A percentile compares a stretch with the other conserved stretches of the same genome.
phyloP scores from a whole-genome alignment of 2,888 invertebrate genomes.

The Diarsia mendica region DNA sequence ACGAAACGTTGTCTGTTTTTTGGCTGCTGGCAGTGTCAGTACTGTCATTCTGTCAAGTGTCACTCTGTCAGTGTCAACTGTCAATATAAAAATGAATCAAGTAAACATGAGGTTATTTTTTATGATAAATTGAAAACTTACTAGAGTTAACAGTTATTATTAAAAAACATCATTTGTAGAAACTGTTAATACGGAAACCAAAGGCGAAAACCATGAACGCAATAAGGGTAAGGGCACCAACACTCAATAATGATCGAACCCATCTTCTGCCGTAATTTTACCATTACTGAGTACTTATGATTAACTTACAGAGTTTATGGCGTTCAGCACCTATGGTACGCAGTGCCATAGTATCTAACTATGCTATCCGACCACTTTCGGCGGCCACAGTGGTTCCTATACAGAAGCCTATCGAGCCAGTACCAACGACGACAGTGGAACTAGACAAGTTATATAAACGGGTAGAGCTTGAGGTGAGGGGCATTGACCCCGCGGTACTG shows the following conservation, averaged over 20 bases:
- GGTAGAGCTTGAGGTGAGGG: conserved; percentile 96
- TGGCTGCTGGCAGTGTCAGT: background rate
- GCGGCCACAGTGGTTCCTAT: conserved; percentile 69
- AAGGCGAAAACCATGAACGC: conserved; percentile 68
- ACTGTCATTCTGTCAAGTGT: too few relatives aligned
- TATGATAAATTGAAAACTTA: background rate
- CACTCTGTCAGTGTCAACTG: background rate
- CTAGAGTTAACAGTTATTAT: background rate
- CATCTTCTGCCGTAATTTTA: background rate
- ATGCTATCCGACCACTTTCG: conserved; percentile 73
- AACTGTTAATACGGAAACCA: background rate
- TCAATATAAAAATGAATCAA: conserved; percentile 23
- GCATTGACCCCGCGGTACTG: conserved; percentile 96
- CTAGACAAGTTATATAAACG: conserved; percentile 95
- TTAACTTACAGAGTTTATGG: conserved; percentile 77
- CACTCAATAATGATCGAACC: background rate
- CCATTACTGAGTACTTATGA: background rate
- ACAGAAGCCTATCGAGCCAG: conserved; percentile 71
- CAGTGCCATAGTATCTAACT: conserved; percentile 67
- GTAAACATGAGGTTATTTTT: conserved; percentile 49
- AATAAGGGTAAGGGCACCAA: conserved; percentile 72
- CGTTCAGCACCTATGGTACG: conserved; percentile 74
- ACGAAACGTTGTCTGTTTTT: background rate
- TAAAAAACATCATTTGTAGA: background rate
- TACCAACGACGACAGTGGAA: conserved; percentile 76